Evolutionary conservation across 2,113 vertebrate species (phyloP).

Genomic region (Petrocephalus microphthalmus): DNA sequence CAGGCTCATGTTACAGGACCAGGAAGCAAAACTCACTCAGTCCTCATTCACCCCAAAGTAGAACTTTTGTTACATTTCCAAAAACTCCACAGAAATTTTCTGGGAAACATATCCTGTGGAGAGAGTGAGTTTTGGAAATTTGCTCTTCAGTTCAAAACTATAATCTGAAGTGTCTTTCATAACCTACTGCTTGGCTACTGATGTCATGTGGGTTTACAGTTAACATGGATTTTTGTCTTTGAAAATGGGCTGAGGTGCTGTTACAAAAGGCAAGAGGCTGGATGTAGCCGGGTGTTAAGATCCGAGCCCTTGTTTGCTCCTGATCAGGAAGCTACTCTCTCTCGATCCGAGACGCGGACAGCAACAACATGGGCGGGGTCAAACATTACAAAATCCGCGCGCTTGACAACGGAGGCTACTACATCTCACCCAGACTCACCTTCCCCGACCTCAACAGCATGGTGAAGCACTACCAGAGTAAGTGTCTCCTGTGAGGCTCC

Average conservation of each 20-base stretch:
- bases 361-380: conserved; percentile 65
- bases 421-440: conserved; percentile 91
- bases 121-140: neutral
- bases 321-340: conserved; percentile 81
- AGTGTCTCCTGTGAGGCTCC: conserved; percentile 46
- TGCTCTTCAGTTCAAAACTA: neutral
- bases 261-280: neutral
- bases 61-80: neutral
- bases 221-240: neutral
- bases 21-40: neutral
- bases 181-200: neutral
- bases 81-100: too few species aligned
- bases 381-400: conserved; percentile 96
- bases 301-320: neutral
- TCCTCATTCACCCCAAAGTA: neutral
- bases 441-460: conserved; percentile 74
- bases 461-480: conserved; percentile 94
- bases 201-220: neutral
- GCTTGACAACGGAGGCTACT: conserved; percentile 88
- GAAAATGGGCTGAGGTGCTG: neutral
- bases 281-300: neutral
- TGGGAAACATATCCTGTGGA: neutral
- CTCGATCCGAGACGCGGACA: conserved; percentile 78
- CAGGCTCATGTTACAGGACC: neutral
- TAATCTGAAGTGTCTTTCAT: neutral